Base-by-base conservation (phyloP, 1,140 invertebrate genomes). In the Trachymyrmex cornetzi region DNA sequence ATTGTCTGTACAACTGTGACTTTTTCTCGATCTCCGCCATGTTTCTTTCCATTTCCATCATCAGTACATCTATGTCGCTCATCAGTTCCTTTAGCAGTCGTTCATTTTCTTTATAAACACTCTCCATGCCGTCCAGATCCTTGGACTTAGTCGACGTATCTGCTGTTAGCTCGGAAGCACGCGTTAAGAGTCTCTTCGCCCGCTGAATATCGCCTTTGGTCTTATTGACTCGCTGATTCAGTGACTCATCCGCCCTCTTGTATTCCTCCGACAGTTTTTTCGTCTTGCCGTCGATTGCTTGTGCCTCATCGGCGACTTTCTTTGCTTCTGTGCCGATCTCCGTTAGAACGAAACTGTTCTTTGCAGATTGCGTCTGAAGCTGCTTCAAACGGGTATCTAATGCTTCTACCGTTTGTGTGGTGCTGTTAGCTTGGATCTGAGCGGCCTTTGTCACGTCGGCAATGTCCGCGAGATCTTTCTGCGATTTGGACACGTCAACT, bases 121-220 rank as follows among this genome's bases (percentile, higher is more conserved):
- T 93, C 24, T 95, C 95, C 95, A 95, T 96, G 94, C 97, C 97
- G 93, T 97, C 96, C 19, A 98, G 94, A 87, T 98, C 96, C 88
- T 97, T 97, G 12, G 98, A 95, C 93, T 98, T 98, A 14, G 95
- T 96, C 88, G 97, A 96, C 0, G 97, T 98, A 87, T 97, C 97
- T 79, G 97, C 97, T 0, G 97, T 98, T 0, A 99, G 94, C 87
- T 97, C 96, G 66, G 97, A 97, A 3, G 98, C 98, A 85, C 97
- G 95, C 85, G 97, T 96, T 38, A 98, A 95, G 27, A 99, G 94
- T 44, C 95, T 94, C 89, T 98, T 97, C 7, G 98, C 98, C 86
- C 97, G 96, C 75, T 97, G 96, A 88, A 98, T 97, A 0, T 98
- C 96, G 3, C 94, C 96, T 69, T 96, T 96, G 48, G 97, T 97